These are phyloP conservation scores for rabbit (Oryctolagus cuniculus) DNA, from an alignment of 2,113 vertebrate species.

Conservation along the genomic window DNA sequence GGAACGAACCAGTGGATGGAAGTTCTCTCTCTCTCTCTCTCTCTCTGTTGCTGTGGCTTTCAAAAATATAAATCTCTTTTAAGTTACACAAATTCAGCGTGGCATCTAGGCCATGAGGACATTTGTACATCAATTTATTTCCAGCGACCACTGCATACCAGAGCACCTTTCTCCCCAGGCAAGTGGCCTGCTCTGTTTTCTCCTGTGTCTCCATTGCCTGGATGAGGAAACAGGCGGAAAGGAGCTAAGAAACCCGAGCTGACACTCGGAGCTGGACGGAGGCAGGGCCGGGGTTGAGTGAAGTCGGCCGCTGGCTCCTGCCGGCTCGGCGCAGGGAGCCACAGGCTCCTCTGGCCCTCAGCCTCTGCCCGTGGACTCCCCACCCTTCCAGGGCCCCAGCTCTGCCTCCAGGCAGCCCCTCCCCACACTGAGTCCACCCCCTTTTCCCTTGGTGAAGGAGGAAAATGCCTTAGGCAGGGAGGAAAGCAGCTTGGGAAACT, in stretches of 20 bases:
- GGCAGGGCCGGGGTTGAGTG: not conserved
- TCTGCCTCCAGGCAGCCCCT: not conserved
- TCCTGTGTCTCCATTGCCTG: conserved; percentile 19
- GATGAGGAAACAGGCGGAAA: conserved; percentile 46
- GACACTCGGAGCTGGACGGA: not conserved
- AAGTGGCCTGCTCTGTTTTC: conserved; percentile 13
- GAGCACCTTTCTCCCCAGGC: not conserved
- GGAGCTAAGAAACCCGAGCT: not conserved
- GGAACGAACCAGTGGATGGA: too few relatives aligned
- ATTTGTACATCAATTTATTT: too few relatives aligned
- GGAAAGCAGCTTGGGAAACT: not conserved
- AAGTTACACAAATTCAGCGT: too few relatives aligned
- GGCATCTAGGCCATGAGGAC: too few relatives aligned
- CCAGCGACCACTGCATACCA: too few relatives aligned
- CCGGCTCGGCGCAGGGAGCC: too few relatives aligned
- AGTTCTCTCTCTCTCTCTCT: too few relatives aligned
- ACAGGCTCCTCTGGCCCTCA: not conserved
- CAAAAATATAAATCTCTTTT: too few relatives aligned
- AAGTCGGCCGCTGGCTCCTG: not conserved
- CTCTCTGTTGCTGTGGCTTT: too few relatives aligned
- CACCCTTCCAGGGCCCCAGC: too few relatives aligned
- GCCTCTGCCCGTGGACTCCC: not conserved
- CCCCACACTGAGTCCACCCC: not conserved
- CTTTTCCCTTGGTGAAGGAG: not conserved
- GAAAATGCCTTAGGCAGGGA: not conserved